Conservation (phyloP, 2,888 invertebrate species). For the Cephus sareptanus region DNA sequence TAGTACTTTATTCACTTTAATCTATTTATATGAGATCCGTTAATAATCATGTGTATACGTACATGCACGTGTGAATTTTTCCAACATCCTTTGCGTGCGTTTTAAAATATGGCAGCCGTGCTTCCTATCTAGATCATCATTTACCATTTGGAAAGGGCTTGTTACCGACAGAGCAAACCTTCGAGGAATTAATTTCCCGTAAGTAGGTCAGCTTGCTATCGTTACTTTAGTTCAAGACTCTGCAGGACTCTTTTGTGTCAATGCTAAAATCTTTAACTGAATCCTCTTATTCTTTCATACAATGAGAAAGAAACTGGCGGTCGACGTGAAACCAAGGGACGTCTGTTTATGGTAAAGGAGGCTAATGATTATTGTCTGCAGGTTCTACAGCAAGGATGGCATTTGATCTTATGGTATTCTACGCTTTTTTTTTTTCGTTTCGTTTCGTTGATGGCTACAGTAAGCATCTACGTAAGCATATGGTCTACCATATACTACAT, state of each 20-base stretch:
- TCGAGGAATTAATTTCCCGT: background rate
- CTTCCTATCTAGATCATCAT: background rate
- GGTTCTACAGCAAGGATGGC: background rate
- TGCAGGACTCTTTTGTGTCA: background rate
- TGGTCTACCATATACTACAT: background rate
- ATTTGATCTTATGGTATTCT: background rate
- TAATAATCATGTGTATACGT: background rate
- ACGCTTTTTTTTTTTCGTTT: background rate
- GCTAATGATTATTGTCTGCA: background rate
- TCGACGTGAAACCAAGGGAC: background rate
- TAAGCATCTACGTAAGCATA: background rate
- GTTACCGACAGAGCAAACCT: background rate
- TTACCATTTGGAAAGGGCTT: background rate
- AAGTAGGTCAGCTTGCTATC: background rate
- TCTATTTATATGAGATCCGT: background rate
- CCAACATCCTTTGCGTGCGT: background rate
- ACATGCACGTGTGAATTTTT: background rate
- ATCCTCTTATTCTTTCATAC: background rate
- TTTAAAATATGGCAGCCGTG: background rate
- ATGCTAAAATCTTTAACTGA: background rate
- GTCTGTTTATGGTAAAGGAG: background rate
- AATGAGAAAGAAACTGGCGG: background rate
- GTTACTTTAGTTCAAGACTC: background rate
- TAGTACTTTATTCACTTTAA: background rate
- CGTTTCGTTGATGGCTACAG: background rate